Evolutionary conservation across 2,113 vertebrate genomes (phyloP).

Genomic region (Amphiprion ocellaris): DNA sequence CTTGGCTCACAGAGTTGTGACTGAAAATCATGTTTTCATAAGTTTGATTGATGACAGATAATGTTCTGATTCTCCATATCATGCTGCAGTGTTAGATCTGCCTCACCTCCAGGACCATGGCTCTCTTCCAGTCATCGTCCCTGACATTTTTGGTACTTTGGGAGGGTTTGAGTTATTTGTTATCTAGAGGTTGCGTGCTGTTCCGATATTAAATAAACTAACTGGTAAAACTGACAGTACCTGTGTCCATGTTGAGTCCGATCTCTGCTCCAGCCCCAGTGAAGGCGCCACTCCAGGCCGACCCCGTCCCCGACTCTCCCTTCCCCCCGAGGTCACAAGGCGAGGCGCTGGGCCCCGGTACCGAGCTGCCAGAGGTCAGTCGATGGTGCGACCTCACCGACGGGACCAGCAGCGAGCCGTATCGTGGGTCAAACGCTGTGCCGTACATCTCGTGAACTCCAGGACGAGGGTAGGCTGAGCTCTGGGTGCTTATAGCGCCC

Average conservation of each 20-base stretch:
- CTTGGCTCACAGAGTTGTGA: too few species aligned
- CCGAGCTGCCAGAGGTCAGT: slow-evolving; percentile 83
- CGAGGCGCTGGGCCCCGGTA: slow-evolving; percentile 85
- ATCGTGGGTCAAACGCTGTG: slow-evolving; percentile 93
- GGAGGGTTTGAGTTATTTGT: too few species aligned
- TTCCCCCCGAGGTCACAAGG: slow-evolving; percentile 92
- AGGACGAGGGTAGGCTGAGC: slow-evolving; percentile 88
- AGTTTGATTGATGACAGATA: too few species aligned
- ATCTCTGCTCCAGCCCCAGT: slow-evolving; percentile 88
- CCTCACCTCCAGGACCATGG: too few species aligned
- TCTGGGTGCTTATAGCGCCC: slow-evolving; percentile 87
- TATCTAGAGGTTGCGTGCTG: neutral
- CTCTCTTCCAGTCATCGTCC: too few species aligned
- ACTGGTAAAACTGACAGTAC: slow-evolving; percentile 75
- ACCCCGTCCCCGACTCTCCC: slow-evolving; percentile 81
- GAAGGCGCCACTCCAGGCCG: slow-evolving; percentile 91
- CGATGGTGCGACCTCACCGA: slow-evolving; percentile 93
- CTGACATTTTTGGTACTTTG: too few species aligned
- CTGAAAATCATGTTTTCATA: too few species aligned
- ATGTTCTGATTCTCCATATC: too few species aligned
- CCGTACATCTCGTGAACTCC: slow-evolving; percentile 94
- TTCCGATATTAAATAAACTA: too few species aligned
- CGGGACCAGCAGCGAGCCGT: slow-evolving; percentile 92
- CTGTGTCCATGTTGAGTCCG: slow-evolving; percentile 94
- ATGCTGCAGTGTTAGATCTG: too few species aligned